Percentiles rank a stretch among this genome's conserved stretches.
These are phyloP conservation scores for Caerostris darwini DNA, from an alignment of 1,140 invertebrate species.

Conservation along the genomic window DNA sequence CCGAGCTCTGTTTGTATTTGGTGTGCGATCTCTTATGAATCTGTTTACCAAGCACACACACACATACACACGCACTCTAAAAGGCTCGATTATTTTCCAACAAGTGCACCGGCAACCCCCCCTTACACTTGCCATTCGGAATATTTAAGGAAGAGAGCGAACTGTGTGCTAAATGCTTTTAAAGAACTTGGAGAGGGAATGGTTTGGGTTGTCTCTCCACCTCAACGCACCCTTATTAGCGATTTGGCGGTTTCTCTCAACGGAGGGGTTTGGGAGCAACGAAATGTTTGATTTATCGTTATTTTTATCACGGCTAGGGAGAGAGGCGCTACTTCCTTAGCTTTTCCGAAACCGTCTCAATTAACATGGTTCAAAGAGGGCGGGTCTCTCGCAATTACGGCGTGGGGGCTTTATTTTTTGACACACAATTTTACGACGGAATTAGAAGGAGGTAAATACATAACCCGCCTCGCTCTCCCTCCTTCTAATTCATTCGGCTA, in stretches of 20 bases:
- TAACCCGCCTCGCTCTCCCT: not conserved
- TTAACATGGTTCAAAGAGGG: conserved; percentile 32
- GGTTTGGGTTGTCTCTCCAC: conserved; percentile 32
- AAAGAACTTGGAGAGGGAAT: conserved; percentile 63
- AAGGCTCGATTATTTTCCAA: conserved; percentile 77
- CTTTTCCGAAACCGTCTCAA: conserved; percentile 58
- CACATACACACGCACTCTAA: conserved; percentile 62
- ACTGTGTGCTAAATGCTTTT: conserved; percentile 75
- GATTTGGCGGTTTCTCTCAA: conserved; percentile 70
- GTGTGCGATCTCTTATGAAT: conserved; percentile 77
- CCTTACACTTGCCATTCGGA: conserved; percentile 56
- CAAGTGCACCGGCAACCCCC: conserved; percentile 59
- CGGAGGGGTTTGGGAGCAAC: not conserved
- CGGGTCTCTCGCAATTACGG: conserved; percentile 31
- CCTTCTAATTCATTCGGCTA: not conserved
- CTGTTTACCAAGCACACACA: conserved; percentile 74
- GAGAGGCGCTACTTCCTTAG: not conserved
- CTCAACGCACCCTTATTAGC: conserved; percentile 56
- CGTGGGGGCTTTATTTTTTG: conserved; percentile 32
- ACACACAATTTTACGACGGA: not conserved
- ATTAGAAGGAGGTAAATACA: not conserved
- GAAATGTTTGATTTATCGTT: conserved; percentile 72
- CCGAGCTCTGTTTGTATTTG: conserved; percentile 75
- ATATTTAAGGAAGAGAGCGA: conserved; percentile 72
- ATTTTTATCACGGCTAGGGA: conserved; percentile 66